A percentile compares a stretch with the other conserved stretches of the same genome.
phyloP scores from a whole-genome alignment of 2,113 vertebrate genomes.

The Pseudorhombus dupliciocellatus region DNA sequence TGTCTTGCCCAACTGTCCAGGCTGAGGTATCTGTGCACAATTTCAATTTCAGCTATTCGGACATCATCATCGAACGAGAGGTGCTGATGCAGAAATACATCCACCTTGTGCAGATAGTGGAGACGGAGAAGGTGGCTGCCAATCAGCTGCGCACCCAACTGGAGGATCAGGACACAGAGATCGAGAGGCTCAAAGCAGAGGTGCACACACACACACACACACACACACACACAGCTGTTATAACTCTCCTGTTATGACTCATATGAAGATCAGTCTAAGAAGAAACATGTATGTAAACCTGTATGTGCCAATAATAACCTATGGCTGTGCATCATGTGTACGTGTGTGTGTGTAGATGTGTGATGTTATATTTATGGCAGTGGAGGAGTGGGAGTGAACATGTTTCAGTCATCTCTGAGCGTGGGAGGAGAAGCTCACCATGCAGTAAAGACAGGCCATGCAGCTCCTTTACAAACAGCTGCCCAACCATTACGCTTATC shows the following conservation, averaged over 20 bases:
- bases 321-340: slow-evolving; percentile 1
- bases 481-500: slow-evolving; percentile 28
- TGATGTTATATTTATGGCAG: slow-evolving; percentile 19
- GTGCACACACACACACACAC: slow-evolving; percentile 67
- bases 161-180: slow-evolving; percentile 98
- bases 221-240: background rate
- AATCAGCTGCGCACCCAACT: slow-evolving; percentile 96
- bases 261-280: background rate
- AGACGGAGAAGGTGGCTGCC: slow-evolving; percentile 96
- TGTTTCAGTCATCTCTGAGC: slow-evolving; percentile 33
- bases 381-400: slow-evolving; percentile 33
- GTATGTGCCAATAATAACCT: background rate
- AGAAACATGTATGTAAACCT: slow-evolving; percentile 11
- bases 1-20: background rate
- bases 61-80: slow-evolving; percentile 94
- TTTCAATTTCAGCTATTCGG: slow-evolving; percentile 86
- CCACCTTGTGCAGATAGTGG: slow-evolving; percentile 97
- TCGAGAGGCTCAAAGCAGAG: slow-evolving; percentile 95
- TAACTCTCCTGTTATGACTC: slow-evolving; percentile 12
- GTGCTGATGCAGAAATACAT: slow-evolving; percentile 98
- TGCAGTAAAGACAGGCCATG: slow-evolving; percentile 52
- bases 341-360: slow-evolving; percentile 21
- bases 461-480: slow-evolving; percentile 39
- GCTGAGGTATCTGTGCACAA: background rate
- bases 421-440: slow-evolving; percentile 55